Evolutionary conservation across 2,113 vertebrate species (phyloP).

Genomic region (Eulemur rufifrons): DNA sequence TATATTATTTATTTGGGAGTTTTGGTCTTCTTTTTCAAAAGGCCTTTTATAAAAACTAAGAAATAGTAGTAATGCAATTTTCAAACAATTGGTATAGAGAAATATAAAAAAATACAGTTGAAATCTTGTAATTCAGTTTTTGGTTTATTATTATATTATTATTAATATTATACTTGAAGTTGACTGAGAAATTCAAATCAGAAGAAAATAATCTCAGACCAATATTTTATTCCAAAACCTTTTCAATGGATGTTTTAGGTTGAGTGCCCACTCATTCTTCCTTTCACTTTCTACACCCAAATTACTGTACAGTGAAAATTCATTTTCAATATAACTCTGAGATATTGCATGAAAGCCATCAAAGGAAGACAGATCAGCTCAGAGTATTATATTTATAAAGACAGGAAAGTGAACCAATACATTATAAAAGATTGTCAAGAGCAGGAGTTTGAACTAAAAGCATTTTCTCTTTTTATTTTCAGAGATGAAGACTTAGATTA

Average conservation of each 20-base stretch:
- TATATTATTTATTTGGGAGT: background rate
- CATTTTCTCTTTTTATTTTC: conserved; percentile 41
- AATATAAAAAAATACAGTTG: background rate
- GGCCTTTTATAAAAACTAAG: background rate
- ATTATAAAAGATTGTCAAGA: conserved; percentile 20
- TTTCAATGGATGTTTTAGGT: background rate
- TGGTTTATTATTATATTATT: background rate
- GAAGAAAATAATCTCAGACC: background rate
- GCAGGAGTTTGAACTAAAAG: background rate
- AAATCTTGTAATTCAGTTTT: background rate
- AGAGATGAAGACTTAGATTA: conserved; percentile 7
- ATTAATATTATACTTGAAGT: background rate
- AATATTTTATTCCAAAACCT: background rate
- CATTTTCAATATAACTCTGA: background rate
- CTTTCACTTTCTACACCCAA: conserved; percentile 7
- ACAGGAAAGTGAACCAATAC: background rate
- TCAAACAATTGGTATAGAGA: background rate
- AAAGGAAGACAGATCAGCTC: background rate
- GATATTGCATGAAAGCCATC: background rate
- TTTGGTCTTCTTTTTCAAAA: background rate
- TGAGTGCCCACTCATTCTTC: background rate
- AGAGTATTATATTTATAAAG: conserved; percentile 17
- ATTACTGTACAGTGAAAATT: background rate
- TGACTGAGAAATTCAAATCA: background rate
- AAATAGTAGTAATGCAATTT: background rate